These are phyloP conservation scores for Drosophila cracens DNA, from an alignment of 2,888 invertebrate genomes.

Conservation along the genomic window DNA sequence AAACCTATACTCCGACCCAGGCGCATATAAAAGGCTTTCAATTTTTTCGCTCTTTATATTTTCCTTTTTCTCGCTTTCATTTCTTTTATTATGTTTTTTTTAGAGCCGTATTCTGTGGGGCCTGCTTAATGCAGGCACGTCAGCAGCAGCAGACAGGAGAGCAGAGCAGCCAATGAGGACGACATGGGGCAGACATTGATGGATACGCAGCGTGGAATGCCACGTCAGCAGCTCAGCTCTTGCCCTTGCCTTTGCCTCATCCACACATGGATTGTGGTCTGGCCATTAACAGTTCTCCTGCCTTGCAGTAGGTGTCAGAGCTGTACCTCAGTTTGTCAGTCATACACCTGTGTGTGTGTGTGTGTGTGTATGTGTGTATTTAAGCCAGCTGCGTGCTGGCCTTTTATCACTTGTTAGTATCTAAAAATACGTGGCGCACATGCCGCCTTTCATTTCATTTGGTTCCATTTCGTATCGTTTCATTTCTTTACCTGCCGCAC, in stretches of 20 bases:
- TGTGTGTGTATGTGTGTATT: slow-evolving; percentile 35
- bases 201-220: slow-evolving; percentile 74
- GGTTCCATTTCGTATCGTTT: slow-evolving; percentile 46
- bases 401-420: slow-evolving; percentile 79
- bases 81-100: slow-evolving; percentile 19
- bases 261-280: slow-evolving; percentile 50
- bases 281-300: slow-evolving; percentile 45
- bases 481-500: slow-evolving; percentile 61
- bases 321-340: slow-evolving; percentile 62
- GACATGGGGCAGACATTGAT: slow-evolving; percentile 75
- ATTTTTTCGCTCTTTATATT: slow-evolving; percentile 44
- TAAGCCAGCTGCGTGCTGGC: slow-evolving; percentile 63
- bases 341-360: slow-evolving; percentile 22
- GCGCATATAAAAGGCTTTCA: slow-evolving; percentile 72
- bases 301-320: slow-evolving; percentile 55
- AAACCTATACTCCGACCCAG: slow-evolving; percentile 20
- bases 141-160: slow-evolving; percentile 62
- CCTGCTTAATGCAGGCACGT: slow-evolving; percentile 74
- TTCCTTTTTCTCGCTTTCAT: slow-evolving; percentile 12
- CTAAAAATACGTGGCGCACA: slow-evolving; percentile 76
- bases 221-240: slow-evolving; percentile 66
- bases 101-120: slow-evolving; percentile 37
- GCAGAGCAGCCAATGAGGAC: slow-evolving; percentile 33
- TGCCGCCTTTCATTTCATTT: slow-evolving; percentile 72
- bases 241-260: slow-evolving; percentile 32